These are phyloP conservation scores for Cancer borealis DNA, from an alignment of 2,888 invertebrate genomes.

Conservation along the genomic window DNA sequence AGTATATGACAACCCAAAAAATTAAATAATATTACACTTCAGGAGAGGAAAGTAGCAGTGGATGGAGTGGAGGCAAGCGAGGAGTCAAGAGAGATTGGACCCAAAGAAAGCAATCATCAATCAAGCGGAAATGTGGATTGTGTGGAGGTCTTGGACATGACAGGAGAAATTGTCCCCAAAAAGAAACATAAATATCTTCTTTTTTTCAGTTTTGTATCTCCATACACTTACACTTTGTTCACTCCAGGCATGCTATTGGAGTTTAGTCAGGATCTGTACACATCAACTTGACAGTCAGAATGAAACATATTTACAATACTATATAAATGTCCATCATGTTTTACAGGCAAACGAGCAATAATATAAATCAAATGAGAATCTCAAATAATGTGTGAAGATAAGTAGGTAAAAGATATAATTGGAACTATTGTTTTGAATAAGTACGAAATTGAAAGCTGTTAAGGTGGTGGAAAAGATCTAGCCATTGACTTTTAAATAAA, in stretches of 20 bases:
- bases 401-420: not conserved
- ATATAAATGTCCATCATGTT: not conserved
- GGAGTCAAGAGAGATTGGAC: not conserved
- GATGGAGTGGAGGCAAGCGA: not conserved
- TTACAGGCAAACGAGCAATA: not conserved
- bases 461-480: not conserved
- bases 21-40: not conserved
- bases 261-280: not conserved
- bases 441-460: not conserved
- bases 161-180: constrained; percentile 71
- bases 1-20: no score
- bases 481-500: not conserved
- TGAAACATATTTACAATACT: no score
- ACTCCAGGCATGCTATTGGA: not conserved
- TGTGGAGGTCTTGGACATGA: constrained; percentile 77
- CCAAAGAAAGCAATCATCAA: not conserved
- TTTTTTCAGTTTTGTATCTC: not conserved
- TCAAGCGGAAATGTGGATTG: constrained; percentile 74
- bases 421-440: not conserved
- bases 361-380: not conserved
- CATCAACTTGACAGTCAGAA: no score
- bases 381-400: not conserved
- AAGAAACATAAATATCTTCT: not conserved
- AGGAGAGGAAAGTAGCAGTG: constrained; percentile 52
- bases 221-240: not conserved